Conservation (phyloP, 1,140 invertebrate genomes). For the Drosophila ogumai region DNA sequence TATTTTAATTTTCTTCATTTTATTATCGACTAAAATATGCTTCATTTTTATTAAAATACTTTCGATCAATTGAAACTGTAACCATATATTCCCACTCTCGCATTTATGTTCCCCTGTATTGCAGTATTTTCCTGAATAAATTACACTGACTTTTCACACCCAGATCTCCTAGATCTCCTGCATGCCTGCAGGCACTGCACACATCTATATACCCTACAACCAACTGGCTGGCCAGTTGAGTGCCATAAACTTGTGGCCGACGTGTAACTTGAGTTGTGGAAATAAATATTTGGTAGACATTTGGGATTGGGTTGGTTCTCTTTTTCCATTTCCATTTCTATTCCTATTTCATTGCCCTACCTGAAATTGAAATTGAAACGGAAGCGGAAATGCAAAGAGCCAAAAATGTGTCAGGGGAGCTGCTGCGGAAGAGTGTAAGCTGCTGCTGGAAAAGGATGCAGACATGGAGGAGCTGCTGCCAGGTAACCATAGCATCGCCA, state of each 20-base stretch:
- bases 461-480: conserved; percentile 21
- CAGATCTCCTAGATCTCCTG: conserved; percentile 16
- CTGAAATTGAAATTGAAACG: conserved; percentile 57
- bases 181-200: neutral
- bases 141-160: conserved; percentile 13
- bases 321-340: conserved; percentile 26
- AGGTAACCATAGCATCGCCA: conserved; percentile 16
- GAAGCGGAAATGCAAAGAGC: conserved; percentile 58
- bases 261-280: conserved; percentile 64
- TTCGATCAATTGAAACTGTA: neutral
- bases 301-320: conserved; percentile 65
- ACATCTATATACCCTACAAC: conserved; percentile 28
- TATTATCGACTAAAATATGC: no score
- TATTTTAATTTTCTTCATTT: neutral
- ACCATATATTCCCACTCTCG: neutral
- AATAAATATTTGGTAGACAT: conserved; percentile 81
- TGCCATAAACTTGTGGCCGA: conserved; percentile 64
- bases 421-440: conserved; percentile 16
- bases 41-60: neutral
- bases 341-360: conserved; percentile 42
- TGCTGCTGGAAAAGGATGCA: neutral
- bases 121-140: conserved; percentile 42
- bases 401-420: conserved; percentile 68
- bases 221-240: conserved; percentile 49
- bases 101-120: neutral